Base-by-base conservation (phyloP, 2,888 invertebrate species). In the Euproctis similis region DNA sequence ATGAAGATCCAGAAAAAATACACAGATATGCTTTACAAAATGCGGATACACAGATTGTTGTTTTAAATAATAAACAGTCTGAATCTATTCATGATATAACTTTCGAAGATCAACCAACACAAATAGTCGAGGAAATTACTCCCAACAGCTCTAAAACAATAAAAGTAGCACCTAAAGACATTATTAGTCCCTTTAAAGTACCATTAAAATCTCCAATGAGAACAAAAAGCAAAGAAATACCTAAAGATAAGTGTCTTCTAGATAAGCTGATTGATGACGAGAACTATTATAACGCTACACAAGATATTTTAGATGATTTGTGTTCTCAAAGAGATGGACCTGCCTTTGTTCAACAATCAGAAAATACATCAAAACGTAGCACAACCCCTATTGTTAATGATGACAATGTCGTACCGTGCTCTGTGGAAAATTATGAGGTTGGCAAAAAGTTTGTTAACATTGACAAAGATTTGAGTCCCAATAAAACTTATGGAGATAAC, bases 221-320 rank as follows among this genome's bases (percentile, higher is more conserved):
- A 48, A 23, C 44, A 1, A 74, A 62, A 52, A 65, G 48, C 39
- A 74, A 65, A 46, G 57, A 64, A n/a, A 30, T 42, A 8, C 50
- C 46, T 52, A 4, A 25, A 11, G 26, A 31, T 16, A 53, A 43
- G 39, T 19, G 26, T 7, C 25, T 24, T 29, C 28, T 18, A 34
- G 33, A 26, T 24, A 44, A 42, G 33, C 19, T 30, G 18, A 36
- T 32, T 19, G 34, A 39, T 12, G 56, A 65, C 23, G 53, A 64
- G 10, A 66, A 66, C 34, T 80, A 71, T 51, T 82, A 84, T 44
- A 48, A 53, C 18, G 56, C 60, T 4, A 84, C 82, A 4, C 82
- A 84, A 59, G 77, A 82, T 11, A 47, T 84, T 35, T 49, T 57
- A 8, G 42, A 67, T 13, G 82, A 82, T 38, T 53, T 82, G 26